A percentile compares a stretch with the other conserved stretches of the same genome.
Evolutionary conservation across 2,113 vertebrate species (phyloP).

Genomic region (Amazona vittata): DNA sequence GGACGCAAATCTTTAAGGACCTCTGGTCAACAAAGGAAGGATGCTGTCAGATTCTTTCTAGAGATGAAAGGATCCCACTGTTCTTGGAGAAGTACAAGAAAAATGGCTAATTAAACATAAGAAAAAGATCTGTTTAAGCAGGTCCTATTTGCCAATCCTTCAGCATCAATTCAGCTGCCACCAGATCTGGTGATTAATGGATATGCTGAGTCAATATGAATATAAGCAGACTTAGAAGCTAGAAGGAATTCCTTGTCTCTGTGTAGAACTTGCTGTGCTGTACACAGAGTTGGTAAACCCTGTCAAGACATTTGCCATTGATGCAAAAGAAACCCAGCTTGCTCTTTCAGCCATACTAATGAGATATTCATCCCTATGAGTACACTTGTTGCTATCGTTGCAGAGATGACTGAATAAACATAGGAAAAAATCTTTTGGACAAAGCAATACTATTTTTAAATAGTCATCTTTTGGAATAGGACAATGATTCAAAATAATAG

Average conservation of each 20-base stretch:
- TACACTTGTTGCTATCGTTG: neutral
- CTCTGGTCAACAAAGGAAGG: neutral
- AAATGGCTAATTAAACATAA: neutral
- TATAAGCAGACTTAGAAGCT: neutral
- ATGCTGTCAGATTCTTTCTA: neutral
- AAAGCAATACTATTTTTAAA: neutral
- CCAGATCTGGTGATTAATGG: neutral
- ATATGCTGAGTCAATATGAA: neutral
- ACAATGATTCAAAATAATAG: neutral
- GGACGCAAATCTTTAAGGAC: neutral
- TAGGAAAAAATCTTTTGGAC: neutral
- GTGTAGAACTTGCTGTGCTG: neutral
- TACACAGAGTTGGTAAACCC: neutral
- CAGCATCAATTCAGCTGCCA: neutral
- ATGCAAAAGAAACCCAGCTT: neutral
- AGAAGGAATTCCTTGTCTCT: neutral
- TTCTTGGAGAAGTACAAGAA: neutral
- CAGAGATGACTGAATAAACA: constrained; percentile 14
- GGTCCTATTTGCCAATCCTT: neutral
- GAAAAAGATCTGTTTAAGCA: neutral
- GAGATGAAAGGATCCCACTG: neutral
- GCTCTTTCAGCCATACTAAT: neutral
- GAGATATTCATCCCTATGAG: neutral
- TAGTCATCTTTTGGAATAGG: neutral
- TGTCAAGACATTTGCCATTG: neutral